A percentile compares a stretch with the other conserved stretches of the same genome.
Conservation (phyloP, 2,797 vertebrate genomes). For the Jordanella pulchra region DNA sequence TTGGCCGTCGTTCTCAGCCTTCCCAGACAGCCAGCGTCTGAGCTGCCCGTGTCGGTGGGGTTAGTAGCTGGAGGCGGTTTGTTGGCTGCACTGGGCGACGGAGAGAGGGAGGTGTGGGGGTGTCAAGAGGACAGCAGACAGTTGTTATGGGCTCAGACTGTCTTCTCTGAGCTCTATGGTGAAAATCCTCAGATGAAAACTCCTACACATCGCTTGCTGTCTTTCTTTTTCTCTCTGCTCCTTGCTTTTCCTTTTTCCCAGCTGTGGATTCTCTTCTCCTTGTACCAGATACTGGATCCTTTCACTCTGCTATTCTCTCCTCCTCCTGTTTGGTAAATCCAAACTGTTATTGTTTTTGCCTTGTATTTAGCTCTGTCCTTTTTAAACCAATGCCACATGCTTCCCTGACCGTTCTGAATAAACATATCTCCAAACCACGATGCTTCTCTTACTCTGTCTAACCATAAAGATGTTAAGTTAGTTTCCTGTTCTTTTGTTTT, state of each 20-base stretch:
- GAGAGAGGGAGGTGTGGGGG: constrained; percentile 58
- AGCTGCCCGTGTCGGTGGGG: constrained; percentile 62
- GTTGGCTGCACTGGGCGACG: constrained; percentile 53
- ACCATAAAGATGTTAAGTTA: no score
- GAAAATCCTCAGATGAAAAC: constrained; percentile 31
- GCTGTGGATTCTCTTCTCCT: constrained; percentile 34
- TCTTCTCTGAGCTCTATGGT: constrained; percentile 39
- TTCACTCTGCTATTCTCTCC: constrained; percentile 1
- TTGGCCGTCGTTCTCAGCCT: constrained; percentile 46
- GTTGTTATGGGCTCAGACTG: constrained; percentile 54
- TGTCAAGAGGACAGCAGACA: constrained; percentile 67
- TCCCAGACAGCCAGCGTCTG: constrained; percentile 56
- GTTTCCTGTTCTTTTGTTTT: no score
- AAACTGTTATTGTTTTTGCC: not conserved
- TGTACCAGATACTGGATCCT: constrained; percentile 1
- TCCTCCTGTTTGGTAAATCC: not conserved
- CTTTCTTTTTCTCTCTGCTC: constrained; percentile 50
- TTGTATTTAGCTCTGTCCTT: not conserved
- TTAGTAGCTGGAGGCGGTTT: constrained; percentile 68
- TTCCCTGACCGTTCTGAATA: no score
- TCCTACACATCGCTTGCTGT: constrained; percentile 52
- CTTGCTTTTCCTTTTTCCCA: constrained; percentile 38
- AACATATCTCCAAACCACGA: no score
- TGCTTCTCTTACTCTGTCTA: no score
- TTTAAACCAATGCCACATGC: not conserved